These are phyloP conservation scores for Pelobates fuscus DNA, from an alignment of 2,113 vertebrate species.

Conservation along the genomic window DNA sequence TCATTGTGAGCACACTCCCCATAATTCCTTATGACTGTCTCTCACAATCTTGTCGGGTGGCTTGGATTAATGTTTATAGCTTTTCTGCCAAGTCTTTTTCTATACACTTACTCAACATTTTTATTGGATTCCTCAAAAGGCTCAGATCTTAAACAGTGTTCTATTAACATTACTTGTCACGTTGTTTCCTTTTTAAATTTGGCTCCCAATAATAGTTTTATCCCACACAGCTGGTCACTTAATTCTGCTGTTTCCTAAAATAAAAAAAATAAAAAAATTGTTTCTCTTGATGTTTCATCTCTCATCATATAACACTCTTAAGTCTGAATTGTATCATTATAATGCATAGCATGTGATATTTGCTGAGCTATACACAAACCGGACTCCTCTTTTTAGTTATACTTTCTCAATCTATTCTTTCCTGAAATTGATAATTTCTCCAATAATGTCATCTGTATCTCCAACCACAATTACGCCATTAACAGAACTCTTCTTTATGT, in stretches of 20 bases:
- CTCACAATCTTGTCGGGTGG: not conserved
- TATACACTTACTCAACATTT: slow-evolving; percentile 16
- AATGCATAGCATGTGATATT: not conserved
- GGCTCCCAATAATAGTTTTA: not conserved
- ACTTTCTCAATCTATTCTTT: too few relatives aligned
- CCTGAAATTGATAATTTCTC: too few relatives aligned
- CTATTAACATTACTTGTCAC: not conserved
- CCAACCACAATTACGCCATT: too few relatives aligned
- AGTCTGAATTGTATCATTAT: not conserved
- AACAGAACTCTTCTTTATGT: too few relatives aligned
- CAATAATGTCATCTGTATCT: too few relatives aligned
- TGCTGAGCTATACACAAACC: too few relatives aligned
- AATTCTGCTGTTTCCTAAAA: not conserved
- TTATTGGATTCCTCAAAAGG: not conserved
- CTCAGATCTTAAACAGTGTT: slow-evolving; percentile 2
- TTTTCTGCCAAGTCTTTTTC: slow-evolving; percentile 1
- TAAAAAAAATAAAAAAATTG: too few relatives aligned
- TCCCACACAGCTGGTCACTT: not conserved
- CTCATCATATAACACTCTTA: not conserved
- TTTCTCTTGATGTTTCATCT: not conserved
- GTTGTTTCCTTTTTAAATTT: not conserved
- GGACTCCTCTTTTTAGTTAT: too few relatives aligned
- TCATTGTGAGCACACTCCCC: not conserved
- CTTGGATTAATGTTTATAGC: not conserved
- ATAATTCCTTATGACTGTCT: not conserved